These are phyloP conservation scores for Microtus richardsoni DNA, from an alignment of 2,113 vertebrate species.

Conservation along the genomic window DNA sequence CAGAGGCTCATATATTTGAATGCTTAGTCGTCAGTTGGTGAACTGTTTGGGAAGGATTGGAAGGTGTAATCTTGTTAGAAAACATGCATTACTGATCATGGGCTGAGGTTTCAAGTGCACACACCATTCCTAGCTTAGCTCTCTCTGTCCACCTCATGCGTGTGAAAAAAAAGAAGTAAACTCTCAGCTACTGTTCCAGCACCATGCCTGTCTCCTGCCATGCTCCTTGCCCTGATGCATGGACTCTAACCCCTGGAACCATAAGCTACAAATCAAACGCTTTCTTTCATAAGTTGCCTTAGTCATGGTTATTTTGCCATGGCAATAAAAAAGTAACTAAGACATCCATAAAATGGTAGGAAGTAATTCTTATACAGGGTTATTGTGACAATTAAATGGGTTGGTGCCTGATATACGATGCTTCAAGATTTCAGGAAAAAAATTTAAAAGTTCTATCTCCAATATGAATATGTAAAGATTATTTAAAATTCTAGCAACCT, in stretches of 20 bases:
- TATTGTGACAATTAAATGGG: constrained; percentile 29
- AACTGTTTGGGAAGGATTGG: neutral
- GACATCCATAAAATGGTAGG: neutral
- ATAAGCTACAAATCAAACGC: neutral
- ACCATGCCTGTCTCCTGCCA: neutral
- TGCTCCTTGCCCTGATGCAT: neutral
- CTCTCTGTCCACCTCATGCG: neutral
- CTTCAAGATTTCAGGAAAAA: neutral
- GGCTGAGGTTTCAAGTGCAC: neutral
- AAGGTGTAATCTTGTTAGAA: neutral
- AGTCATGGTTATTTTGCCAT: neutral
- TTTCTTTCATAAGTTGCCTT: neutral
- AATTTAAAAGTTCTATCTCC: neutral
- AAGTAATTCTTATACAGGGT: neutral
- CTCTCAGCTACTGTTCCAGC: neutral
- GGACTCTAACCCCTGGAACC: neutral
- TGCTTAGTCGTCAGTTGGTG: neutral
- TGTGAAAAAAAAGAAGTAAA: neutral
- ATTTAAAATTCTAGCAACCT: constrained; percentile 37
- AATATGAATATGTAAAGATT: constrained; percentile 1
- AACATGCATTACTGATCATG: neutral
- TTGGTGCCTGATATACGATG: neutral
- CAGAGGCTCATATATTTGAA: neutral
- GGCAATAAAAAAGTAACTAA: neutral
- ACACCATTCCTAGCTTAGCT: neutral